Conservation (phyloP, 2,113 vertebrate genomes). For the Columbina picui region DNA sequence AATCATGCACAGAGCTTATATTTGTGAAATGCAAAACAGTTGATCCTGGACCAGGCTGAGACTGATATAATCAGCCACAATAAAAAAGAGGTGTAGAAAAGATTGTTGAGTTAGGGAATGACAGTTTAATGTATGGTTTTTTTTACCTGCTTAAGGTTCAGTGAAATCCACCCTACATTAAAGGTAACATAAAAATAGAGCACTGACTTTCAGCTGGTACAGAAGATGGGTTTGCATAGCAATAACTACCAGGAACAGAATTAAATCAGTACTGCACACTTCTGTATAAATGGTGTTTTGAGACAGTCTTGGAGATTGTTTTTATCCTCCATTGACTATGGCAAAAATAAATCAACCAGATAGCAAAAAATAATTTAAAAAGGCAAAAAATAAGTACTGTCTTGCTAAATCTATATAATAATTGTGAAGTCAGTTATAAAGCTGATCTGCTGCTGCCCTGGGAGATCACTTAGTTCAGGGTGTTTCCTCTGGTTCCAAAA, state of each 20-base stretch:
- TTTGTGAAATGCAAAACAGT: neutral
- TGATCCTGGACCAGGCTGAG: neutral
- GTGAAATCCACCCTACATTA: neutral
- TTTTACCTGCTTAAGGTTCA: neutral
- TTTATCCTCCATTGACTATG: neutral
- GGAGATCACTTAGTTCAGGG: neutral
- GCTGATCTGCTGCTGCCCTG: neutral
- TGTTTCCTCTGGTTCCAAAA: neutral
- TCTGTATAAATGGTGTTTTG: neutral
- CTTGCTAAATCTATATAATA: neutral
- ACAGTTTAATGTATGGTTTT: neutral
- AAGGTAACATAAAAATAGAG: neutral
- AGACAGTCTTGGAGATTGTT: neutral
- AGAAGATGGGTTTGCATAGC: neutral
- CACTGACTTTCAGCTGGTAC: neutral
- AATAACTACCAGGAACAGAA: neutral
- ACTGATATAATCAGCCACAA: neutral
- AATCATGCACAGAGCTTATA: neutral
- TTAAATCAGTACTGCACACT: neutral
- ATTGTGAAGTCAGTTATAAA: neutral
- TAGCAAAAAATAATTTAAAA: neutral
- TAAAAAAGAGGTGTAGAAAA: neutral
- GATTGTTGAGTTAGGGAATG: neutral
- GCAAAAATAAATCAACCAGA: neutral
- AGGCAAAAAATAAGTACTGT: neutral